A percentile compares a stretch with the other conserved stretches of the same genome.
Evolutionary conservation across 2,888 invertebrate species (phyloP).

Genomic region (Amphipyra berbera): DNA sequence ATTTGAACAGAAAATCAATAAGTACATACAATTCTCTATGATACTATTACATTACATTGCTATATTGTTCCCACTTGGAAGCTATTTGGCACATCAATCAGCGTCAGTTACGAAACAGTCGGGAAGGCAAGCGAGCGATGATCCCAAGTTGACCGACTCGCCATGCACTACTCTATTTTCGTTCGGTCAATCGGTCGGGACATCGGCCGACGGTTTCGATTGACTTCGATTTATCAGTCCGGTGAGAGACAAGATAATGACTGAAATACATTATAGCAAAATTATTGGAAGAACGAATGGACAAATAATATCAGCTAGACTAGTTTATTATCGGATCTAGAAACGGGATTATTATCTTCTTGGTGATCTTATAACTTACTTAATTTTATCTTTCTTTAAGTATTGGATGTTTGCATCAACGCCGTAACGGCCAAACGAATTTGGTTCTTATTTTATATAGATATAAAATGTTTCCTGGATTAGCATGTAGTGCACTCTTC

Average conservation of each 20-base stretch:
- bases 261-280: background rate
- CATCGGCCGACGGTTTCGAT: slow-evolving; percentile 36
- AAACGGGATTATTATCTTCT: too few relatives aligned
- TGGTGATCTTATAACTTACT: too few relatives aligned
- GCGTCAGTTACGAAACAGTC: slow-evolving; percentile 66
- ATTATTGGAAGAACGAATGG: slow-evolving; percentile 3
- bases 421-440: too few relatives aligned
- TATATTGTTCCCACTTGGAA: slow-evolving; percentile 55
- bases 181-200: slow-evolving; percentile 67
- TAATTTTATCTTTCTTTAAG: too few relatives aligned
- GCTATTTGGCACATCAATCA: slow-evolving; percentile 70
- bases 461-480: too few relatives aligned
- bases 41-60: slow-evolving; percentile 18
- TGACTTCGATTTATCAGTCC: slow-evolving; percentile 21
- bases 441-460: too few relatives aligned
- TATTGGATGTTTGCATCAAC: too few relatives aligned
- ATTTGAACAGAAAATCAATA: too few relatives aligned
- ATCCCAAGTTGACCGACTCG: slow-evolving; percentile 71
- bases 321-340: too few relatives aligned
- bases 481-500: too few relatives aligned
- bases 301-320: background rate
- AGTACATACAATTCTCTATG: slow-evolving; percentile 1
- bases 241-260: slow-evolving; percentile 21
- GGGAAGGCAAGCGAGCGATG: slow-evolving; percentile 67
- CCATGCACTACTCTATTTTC: slow-evolving; percentile 68